These are phyloP conservation scores for Thinocorus orbignyianus DNA, from an alignment of 2,113 vertebrate genomes.

Conservation along the genomic window DNA sequence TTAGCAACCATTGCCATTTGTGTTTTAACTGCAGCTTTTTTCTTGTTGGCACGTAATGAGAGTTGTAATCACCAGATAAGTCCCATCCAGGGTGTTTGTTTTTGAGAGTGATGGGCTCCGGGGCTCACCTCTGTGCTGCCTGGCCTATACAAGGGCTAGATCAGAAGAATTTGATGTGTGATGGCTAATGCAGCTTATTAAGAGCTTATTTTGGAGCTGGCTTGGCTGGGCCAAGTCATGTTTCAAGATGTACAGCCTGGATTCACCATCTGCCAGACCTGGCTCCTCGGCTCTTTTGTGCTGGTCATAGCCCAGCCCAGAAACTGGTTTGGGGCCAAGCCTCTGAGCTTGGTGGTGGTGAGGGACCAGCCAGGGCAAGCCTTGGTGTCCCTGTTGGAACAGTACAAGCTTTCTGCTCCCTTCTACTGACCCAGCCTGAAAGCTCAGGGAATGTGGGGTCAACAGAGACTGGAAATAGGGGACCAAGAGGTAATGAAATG, in stretches of 20 bases:
- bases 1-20: constrained; percentile 43
- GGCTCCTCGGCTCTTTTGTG: not conserved
- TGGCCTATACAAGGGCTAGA: not conserved
- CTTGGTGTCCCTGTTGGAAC: not conserved
- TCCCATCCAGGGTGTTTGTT: not conserved
- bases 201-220: not conserved
- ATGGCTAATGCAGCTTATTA: not conserved
- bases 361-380: not conserved
- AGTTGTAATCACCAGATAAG: not conserved
- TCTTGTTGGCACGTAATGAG: not conserved
- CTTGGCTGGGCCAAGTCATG: not conserved
- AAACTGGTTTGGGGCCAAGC: not conserved
- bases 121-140: not conserved
- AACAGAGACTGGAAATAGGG: not conserved
- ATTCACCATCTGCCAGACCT: not conserved
- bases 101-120: not conserved
- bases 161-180: not conserved
- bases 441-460: not conserved
- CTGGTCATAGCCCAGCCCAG: not conserved
- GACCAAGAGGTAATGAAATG: not conserved
- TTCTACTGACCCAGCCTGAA: not conserved
- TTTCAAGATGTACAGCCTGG: not conserved
- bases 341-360: not conserved
- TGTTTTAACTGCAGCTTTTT: not conserved
- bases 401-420: not conserved